Conservation (phyloP, 2,113 vertebrate genomes). For the Actenoides lindsayi region DNA sequence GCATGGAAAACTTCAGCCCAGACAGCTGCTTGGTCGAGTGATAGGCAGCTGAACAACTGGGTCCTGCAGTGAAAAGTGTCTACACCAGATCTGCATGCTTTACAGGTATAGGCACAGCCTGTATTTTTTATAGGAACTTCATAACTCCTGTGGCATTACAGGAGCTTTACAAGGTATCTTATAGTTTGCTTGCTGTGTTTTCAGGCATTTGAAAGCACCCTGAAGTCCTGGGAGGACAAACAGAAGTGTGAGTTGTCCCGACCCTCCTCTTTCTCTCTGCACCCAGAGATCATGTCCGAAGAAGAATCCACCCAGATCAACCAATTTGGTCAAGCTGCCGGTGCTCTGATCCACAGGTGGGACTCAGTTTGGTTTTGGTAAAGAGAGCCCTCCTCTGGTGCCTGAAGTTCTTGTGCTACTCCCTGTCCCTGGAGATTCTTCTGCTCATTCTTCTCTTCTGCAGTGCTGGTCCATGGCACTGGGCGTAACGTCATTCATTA, state of each 20-base stretch:
- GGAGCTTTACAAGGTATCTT: not conserved
- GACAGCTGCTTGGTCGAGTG: not conserved
- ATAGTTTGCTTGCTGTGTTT: not conserved
- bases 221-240: slow-evolving; percentile 99
- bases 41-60: not conserved
- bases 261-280: slow-evolving; percentile 79
- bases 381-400: not conserved
- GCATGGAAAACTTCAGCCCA: not conserved
- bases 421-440: not conserved
- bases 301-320: slow-evolving; percentile 90
- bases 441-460: not conserved
- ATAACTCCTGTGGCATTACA: not conserved
- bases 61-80: not conserved
- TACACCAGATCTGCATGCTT: not conserved
- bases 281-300: slow-evolving; percentile 89
- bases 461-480: not conserved
- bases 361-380: not conserved
- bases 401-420: not conserved
- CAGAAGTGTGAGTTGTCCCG: slow-evolving; percentile 92
- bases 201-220: slow-evolving; percentile 94
- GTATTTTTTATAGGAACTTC: not conserved
- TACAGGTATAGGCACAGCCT: not conserved
- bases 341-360: slow-evolving; percentile 92
- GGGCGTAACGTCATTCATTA: not conserved
- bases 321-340: slow-evolving; percentile 89